Evolutionary conservation across 2,113 vertebrate genomes (phyloP).

Genomic region (Centropristis striata): DNA sequence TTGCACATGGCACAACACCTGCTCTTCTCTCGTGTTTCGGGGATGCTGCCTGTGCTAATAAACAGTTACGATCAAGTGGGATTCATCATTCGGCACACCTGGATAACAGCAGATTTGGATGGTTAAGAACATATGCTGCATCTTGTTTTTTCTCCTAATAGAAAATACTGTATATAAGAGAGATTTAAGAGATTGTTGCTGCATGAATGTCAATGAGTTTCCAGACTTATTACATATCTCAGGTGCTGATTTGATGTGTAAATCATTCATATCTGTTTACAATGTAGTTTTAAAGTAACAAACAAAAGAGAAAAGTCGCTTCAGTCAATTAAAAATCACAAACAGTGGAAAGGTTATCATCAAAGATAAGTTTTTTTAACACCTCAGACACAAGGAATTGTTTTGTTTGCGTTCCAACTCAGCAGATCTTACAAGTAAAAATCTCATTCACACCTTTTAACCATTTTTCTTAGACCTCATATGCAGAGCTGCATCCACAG

Average conservation of each 20-base stretch:
- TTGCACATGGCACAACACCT: no score
- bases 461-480: not conserved
- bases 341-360: not conserved
- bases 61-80: no score
- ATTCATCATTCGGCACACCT: no score
- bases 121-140: no score
- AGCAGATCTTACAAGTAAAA: constrained; percentile 1
- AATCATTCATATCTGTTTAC: constrained; percentile 19
- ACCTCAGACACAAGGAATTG: constrained; percentile 2
- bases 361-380: not conserved
- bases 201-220: no score
- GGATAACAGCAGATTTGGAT: no score
- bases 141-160: no score
- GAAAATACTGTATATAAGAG: no score
- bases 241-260: constrained; percentile 20
- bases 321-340: constrained; percentile 33
- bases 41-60: no score
- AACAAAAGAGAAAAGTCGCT: not conserved
- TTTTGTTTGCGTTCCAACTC: constrained; percentile 14
- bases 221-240: not conserved
- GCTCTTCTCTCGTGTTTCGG: no score
- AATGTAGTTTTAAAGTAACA: not conserved
- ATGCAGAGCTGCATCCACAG: not conserved
- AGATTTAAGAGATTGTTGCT: no score
- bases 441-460: constrained; percentile 40